A percentile compares a stretch with the other conserved stretches of the same genome.
Evolutionary conservation across 2,888 invertebrate genomes (phyloP).

Genomic region (Spisula subtruncata): DNA sequence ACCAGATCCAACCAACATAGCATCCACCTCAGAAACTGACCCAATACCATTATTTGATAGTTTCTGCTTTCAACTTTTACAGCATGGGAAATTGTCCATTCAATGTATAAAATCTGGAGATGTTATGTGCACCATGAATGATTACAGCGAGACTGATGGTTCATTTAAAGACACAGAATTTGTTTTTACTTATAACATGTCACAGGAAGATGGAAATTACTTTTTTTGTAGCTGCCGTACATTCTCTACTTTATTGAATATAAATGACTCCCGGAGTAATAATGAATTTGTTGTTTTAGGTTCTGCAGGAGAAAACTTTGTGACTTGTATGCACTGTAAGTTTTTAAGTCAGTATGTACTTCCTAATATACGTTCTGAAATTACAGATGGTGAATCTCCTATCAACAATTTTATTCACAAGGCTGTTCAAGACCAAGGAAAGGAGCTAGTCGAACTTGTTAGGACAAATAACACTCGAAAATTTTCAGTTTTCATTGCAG

Average conservation of each 20-base stretch:
- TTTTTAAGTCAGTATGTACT: background rate
- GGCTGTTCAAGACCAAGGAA: constrained; percentile 2
- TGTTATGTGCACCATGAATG: constrained; percentile 2
- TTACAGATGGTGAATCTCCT: background rate
- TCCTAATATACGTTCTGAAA: background rate
- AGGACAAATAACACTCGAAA: constrained; percentile 21
- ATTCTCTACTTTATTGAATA: background rate
- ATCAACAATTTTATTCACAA: background rate
- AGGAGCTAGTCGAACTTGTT: constrained; percentile 17
- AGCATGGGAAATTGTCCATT: constrained; percentile 25
- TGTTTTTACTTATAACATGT: constrained; percentile 15
- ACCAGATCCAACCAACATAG: background rate
- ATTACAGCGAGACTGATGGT: constrained; percentile 27
- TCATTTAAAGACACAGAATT: background rate
- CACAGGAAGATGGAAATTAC: constrained; percentile 19
- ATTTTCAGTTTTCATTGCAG: constrained; percentile 27
- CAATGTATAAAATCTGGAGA: constrained; percentile 10
- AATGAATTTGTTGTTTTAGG: background rate
- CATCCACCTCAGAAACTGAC: background rate
- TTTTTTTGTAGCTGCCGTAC: constrained; percentile 24
- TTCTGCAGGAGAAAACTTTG: constrained; percentile 17
- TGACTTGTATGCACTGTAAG: constrained; percentile 30
- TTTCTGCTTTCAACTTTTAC: background rate
- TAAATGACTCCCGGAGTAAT: background rate
- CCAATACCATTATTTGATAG: background rate